phyloP scores from a whole-genome alignment of 23 tunicate species.

The Trididemnum clinides region DNA sequence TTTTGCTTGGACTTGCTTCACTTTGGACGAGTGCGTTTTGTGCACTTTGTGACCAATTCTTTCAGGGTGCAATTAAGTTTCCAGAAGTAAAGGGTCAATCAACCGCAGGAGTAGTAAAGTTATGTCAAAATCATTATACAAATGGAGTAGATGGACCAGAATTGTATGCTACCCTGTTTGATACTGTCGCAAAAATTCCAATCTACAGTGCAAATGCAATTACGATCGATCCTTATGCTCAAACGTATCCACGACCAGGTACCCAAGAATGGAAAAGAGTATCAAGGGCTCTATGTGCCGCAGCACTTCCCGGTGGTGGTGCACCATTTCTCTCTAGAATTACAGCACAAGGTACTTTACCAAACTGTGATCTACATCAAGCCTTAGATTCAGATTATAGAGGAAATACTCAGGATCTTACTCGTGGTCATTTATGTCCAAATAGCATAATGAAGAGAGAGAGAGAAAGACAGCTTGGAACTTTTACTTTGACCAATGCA shows the following conservation, averaged over 20 bases:
- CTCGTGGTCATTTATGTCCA: conserved; percentile 81
- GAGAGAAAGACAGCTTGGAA: conserved; percentile 51
- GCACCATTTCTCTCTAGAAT: too few species aligned
- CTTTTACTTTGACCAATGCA: conserved; percentile 97
- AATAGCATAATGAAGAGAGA: conserved; percentile 70
- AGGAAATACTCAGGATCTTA: too few species aligned
- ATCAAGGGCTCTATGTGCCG: conserved; percentile 47
- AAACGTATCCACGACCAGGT: conserved; percentile 58
- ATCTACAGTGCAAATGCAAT: conserved; percentile 77
- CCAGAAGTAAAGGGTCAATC: not conserved
- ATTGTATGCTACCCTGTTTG: conserved; percentile 80
- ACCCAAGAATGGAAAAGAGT: conserved; percentile 61
- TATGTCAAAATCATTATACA: conserved; percentile 66
- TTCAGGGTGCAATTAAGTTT: too few species aligned
- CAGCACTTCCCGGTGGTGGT: too few species aligned
- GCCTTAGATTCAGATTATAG: too few species aligned
- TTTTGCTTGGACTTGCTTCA: too few species aligned
- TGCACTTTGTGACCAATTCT: too few species aligned
- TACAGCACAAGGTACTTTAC: too few species aligned
- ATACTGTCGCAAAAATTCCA: conserved; percentile 58
- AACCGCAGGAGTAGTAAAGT: conserved; percentile 36
- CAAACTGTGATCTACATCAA: too few species aligned
- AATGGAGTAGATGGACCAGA: not conserved
- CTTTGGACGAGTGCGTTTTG: too few species aligned
- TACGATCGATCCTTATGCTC: conserved; percentile 10